Conservation (phyloP, 2,797 vertebrate genomes). For the Heterohyrax brucei region DNA sequence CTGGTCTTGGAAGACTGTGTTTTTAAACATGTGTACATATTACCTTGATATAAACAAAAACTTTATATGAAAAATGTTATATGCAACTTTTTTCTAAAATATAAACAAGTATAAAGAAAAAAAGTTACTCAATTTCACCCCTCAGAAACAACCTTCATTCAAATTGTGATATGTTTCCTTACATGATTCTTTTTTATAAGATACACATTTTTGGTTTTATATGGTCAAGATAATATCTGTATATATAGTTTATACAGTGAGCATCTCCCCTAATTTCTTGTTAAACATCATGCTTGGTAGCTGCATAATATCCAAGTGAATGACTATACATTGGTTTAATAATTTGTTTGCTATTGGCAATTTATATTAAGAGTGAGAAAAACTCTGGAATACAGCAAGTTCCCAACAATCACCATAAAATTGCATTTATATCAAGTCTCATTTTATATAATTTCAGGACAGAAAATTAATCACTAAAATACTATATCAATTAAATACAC, state of each 20-base stretch:
- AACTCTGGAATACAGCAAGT: neutral
- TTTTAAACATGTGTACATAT: conserved; percentile 28
- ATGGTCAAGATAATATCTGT: neutral
- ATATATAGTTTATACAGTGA: neutral
- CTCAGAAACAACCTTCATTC: conserved; percentile 6
- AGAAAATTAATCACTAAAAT: conserved; percentile 37
- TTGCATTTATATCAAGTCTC: neutral
- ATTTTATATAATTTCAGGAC: conserved; percentile 13
- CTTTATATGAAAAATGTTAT: conserved; percentile 15
- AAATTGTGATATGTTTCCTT: neutral
- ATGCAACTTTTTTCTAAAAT: conserved; percentile 28
- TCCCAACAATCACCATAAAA: conserved; percentile 11
- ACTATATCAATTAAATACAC: neutral
- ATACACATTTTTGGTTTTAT: neutral
- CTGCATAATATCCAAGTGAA: neutral
- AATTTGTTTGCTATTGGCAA: conserved; percentile 24
- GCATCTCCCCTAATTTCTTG: conserved; percentile 34
- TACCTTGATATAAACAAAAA: neutral
- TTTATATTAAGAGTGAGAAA: conserved; percentile 35
- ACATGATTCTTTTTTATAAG: neutral
- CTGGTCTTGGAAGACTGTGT: neutral
- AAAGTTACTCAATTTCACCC: neutral
- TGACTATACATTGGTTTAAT: neutral
- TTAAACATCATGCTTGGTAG: conserved; percentile 35
- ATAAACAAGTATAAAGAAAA: conserved; percentile 65